These are phyloP conservation scores for Lagopus leucura DNA, from an alignment of 2,113 vertebrate species.

Conservation along the genomic window DNA sequence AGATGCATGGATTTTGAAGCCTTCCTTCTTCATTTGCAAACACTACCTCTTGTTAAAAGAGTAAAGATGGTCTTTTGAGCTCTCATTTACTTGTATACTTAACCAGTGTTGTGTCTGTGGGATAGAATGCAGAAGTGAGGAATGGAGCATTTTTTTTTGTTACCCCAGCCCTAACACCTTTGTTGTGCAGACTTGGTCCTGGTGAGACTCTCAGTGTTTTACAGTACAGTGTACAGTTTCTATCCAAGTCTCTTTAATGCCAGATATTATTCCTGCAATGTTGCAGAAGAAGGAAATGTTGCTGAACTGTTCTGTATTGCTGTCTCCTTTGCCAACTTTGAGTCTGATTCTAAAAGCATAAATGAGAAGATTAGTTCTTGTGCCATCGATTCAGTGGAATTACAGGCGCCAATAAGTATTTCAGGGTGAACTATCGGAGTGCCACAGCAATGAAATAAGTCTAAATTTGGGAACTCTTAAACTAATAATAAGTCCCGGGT, in stretches of 20 bases:
- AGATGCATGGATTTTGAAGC: neutral
- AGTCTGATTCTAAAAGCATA: neutral
- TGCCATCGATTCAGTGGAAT: neutral
- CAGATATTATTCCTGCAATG: neutral
- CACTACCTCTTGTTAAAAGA: neutral
- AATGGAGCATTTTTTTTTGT: neutral
- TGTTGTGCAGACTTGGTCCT: neutral
- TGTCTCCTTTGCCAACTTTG: neutral
- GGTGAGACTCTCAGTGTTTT: rapidly evolving
- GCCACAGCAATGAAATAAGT: neutral
- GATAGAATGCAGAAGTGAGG: neutral
- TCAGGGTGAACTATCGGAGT: neutral
- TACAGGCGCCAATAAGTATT: neutral
- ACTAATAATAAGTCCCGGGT: neutral
- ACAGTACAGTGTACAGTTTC: neutral
- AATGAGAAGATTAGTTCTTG: neutral
- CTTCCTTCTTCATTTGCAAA: neutral
- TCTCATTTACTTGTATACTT: neutral
- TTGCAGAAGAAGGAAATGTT: neutral
- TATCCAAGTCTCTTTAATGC: neutral
- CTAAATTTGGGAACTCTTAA: neutral
- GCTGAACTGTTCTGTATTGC: neutral
- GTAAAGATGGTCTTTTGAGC: neutral
- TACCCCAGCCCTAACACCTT: neutral
- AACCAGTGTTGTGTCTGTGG: neutral